Conservation (phyloP, 2,888 invertebrate genomes). For the Morpho deidamia region DNA sequence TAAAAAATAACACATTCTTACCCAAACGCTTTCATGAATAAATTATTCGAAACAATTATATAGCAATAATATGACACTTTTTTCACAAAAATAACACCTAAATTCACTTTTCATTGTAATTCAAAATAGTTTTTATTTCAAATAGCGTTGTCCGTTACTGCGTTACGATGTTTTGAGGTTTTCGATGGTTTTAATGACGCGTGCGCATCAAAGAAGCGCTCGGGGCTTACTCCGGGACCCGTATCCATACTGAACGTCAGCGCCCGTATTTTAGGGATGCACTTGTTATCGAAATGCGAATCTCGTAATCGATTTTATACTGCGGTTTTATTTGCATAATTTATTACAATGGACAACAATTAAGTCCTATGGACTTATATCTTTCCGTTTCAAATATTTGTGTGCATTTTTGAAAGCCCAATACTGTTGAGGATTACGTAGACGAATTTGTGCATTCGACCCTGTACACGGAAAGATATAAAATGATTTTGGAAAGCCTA, state of each 20-base stretch:
- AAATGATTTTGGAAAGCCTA: too few relatives aligned
- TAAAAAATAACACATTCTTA: neutral
- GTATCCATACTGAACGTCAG: slow-evolving; percentile 37
- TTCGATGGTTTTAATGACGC: slow-evolving; percentile 27
- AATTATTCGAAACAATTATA: slow-evolving; percentile 1
- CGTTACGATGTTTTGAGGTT: slow-evolving; percentile 35
- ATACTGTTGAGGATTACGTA: too few relatives aligned
- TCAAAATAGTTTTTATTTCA: neutral
- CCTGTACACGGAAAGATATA: too few relatives aligned
- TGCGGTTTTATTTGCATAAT: neutral
- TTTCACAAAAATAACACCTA: neutral
- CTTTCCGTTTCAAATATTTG: too few relatives aligned
- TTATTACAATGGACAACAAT: too few relatives aligned
- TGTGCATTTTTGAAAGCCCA: too few relatives aligned
- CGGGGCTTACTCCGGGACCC: slow-evolving; percentile 41
- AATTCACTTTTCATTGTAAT: slow-evolving; percentile 10
- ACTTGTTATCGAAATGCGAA: slow-evolving; percentile 26
- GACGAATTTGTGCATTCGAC: too few relatives aligned
- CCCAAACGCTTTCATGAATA: slow-evolving; percentile 9
- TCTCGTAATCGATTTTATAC: slow-evolving; percentile 16
- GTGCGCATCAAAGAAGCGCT: slow-evolving; percentile 40
- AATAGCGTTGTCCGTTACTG: slow-evolving; percentile 36
- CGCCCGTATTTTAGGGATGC: slow-evolving; percentile 33
- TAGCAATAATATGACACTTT: neutral
- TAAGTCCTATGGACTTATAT: too few relatives aligned